Evolutionary conservation across 1,140 invertebrate species (phyloP), one percentile per base, ranked within the genome.

Genomic region (Drosophila watanabei): DNA sequence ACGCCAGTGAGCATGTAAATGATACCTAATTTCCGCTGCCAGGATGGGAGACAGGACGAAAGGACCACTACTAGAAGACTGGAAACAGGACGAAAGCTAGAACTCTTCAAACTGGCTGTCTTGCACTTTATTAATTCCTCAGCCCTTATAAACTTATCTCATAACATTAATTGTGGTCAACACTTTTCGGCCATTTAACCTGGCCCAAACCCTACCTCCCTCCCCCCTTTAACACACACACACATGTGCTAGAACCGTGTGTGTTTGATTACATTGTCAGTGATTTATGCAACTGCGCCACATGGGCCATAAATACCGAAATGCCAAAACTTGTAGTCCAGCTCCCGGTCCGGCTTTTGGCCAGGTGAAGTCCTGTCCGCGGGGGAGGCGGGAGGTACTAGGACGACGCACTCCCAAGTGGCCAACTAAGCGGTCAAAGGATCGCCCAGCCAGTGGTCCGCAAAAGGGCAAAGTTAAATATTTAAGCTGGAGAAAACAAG

Each of bases 161-260:
- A 91, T 91, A 91, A 91, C 88, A 91, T 91, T 91, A 91, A 91
- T 91, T 91, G 88, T 91, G 88, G 88, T 91, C 87, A 91, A 89
- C 86, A 89, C 86, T 89, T 89, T 90, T 73, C 84, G 82, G 86
- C 82, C 86, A 90, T 90, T 90, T 90, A 89, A 75, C 86, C 75
- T 61, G 66, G 56, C 30, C 68, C 46, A 18, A 52, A 33, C 9
- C 16, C 10, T 5, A 8, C 10, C 2, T 10, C 49, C 49, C 30
- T 13, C 2, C 48, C 33, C 59, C 41, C 18, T 35, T 45, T 2
- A 24, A 24, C 39, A 37, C 39, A 39, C 18, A n/a, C 46, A 20
- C 33, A 33, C 32, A 56, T 37, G 20, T 28, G 57, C 2, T 32
- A 3, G n/a, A 32, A 28, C n/a, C 28, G n/a, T 39, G 41, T 51